phyloP scores from a whole-genome alignment of 2,797 vertebrate genomes.

The Peromyscus melanophrys region DNA sequence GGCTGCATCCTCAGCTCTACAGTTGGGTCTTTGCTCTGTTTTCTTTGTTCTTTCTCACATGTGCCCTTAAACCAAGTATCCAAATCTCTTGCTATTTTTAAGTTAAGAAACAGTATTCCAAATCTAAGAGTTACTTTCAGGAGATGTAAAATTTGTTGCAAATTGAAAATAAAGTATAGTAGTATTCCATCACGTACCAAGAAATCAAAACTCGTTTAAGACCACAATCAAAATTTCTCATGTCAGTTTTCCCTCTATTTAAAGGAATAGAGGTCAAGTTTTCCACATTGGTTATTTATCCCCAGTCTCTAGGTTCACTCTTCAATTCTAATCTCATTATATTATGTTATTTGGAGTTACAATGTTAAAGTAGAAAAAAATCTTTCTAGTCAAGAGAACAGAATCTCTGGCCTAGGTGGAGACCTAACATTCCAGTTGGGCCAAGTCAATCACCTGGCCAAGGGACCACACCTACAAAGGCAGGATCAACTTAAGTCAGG shows the following conservation, averaged over 20 bases:
- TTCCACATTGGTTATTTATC: conserved; percentile 26
- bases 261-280: conserved; percentile 57
- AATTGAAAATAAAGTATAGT: conserved; percentile 9
- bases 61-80: conserved; percentile 25
- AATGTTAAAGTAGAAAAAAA: background rate
- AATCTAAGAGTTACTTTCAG: conserved; percentile 40
- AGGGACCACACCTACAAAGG: background rate
- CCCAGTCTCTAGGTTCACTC: background rate
- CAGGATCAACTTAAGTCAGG: background rate
- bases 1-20: background rate
- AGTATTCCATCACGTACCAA: conserved; percentile 15
- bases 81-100: conserved; percentile 38
- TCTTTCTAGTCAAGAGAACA: background rate
- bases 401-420: background rate
- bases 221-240: conserved; percentile 47
- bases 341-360: background rate
- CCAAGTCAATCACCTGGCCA: background rate
- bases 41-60: background rate
- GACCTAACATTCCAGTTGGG: background rate
- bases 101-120: conserved; percentile 48
- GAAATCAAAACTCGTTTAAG: conserved; percentile 54
- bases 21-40: conserved; percentile 13
- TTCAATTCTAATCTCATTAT: conserved; percentile 52
- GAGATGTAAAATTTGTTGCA: conserved; percentile 38
- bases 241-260: background rate